phyloP scores from a whole-genome alignment of 2,113 vertebrate species.

The Rynchops niger region DNA sequence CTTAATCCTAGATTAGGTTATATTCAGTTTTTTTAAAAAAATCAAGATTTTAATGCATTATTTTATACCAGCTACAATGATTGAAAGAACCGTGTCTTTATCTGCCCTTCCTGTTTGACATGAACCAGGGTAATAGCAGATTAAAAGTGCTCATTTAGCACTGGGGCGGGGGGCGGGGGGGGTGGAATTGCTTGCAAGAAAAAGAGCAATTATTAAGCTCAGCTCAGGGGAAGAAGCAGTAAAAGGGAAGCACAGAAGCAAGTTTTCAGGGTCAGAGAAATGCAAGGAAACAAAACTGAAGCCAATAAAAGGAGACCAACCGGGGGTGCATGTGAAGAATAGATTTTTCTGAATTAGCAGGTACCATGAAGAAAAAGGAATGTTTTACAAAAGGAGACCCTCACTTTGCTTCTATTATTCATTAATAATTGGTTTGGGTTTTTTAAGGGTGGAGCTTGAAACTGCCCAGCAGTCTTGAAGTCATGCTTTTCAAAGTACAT shows the following conservation, averaged over 20 bases:
- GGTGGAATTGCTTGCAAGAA: neutral
- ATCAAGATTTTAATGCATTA: neutral
- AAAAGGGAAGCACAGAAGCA: neutral
- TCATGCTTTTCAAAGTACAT: neutral
- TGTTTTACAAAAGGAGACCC: neutral
- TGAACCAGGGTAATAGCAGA: neutral
- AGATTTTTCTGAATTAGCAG: neutral
- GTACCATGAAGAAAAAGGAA: neutral
- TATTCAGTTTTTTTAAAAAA: neutral
- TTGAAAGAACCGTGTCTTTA: neutral
- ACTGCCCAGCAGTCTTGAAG: neutral
- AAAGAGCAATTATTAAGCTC: neutral
- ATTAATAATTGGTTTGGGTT: neutral
- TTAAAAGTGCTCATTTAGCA: neutral
- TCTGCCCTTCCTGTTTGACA: neutral
- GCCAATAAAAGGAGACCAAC: neutral
- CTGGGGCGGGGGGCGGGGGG: too few species aligned
- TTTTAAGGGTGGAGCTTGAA: neutral
- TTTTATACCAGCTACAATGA: neutral
- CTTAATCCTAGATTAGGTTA: neutral
- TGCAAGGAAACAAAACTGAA: neutral
- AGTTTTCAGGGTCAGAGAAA: neutral
- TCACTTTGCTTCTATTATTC: neutral
- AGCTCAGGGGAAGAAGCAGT: neutral
- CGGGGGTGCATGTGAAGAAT: neutral